Conservation (phyloP, 2,888 invertebrate species). For the Dolichomitus sp. region DNA sequence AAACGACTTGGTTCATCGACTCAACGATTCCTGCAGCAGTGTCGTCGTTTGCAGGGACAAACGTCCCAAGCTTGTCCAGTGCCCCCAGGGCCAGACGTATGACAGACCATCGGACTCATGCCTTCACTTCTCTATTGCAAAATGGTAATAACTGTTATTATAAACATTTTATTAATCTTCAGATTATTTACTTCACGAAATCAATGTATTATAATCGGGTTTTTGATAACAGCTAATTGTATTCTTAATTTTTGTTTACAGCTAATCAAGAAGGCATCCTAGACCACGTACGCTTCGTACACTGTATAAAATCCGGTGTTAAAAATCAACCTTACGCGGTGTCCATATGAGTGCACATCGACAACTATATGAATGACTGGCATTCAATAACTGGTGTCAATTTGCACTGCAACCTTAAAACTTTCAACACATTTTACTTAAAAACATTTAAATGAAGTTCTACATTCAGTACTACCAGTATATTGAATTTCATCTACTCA, state of each 20-base stretch:
- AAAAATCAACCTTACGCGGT: neutral
- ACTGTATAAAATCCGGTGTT: neutral
- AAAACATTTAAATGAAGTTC: neutral
- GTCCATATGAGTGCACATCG: neutral
- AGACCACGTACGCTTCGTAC: constrained; percentile 39
- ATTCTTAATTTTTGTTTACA: constrained; percentile 45
- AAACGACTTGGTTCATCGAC: constrained; percentile 78
- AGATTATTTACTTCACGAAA: constrained; percentile 15
- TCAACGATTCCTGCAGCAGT: constrained; percentile 78
- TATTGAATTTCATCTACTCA: neutral
- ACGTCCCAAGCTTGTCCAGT: constrained; percentile 78
- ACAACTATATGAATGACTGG: neutral
- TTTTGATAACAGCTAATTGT: constrained; percentile 8
- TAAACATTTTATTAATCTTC: constrained; percentile 31
- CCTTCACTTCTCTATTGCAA: constrained; percentile 77
- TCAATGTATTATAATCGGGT: neutral
- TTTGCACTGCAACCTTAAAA: neutral
- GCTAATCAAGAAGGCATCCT: constrained; percentile 54
- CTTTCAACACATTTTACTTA: neutral
- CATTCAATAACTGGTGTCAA: neutral
- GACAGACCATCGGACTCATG: constrained; percentile 80
- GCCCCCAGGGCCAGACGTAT: constrained; percentile 76
- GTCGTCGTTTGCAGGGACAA: constrained; percentile 79
- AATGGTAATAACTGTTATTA: constrained; percentile 75
- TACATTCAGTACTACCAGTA: neutral